Base-by-base conservation (phyloP, 2,888 invertebrate genomes). In the Pomacea canaliculata region DNA sequence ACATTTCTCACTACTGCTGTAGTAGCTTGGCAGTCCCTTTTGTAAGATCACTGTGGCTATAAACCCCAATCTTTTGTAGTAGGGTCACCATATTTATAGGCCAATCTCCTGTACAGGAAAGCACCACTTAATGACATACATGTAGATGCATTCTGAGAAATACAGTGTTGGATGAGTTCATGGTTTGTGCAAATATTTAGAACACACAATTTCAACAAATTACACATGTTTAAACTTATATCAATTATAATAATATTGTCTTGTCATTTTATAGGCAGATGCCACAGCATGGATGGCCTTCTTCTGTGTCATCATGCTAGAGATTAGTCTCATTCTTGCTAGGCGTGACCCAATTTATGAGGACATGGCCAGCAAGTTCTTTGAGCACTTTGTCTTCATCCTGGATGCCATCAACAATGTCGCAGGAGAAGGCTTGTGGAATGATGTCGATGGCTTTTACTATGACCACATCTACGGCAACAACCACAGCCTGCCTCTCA, bases 251-350 rank as follows among this genome's bases (percentile, higher is more conserved):
- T 37, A 37, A 37, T 37, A 37, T 37, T 37, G 37, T 37, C 5
- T 37, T 37, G 37, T 37, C 63, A 48, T 72, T 66, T 76, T 77
- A 7, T 81, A 90, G 89, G 90, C 90, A 1, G 91, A 91, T 84
- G 91, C 90, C 56, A 90, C 90, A 3, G 90, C 89, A 0, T 91
- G 91, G 91, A 90, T 91, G 90, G 90, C 89, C 8, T 90, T 91
- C 80, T 91, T 88, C 84, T 88, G 89, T 77, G 80, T 87, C 12
- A 86, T 86, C 51, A 90, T 91, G 90, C 81, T 91, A 73, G 88
- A 89, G 79, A 90, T 91, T 46, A 88, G 90, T 37, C 83, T 91
- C 51, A 88, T 88, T 59, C 83, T 91, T 76, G 87, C 90, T 13
- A 80, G 84, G 71, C 76, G 85, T 7, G 89, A 90, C 78, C 85